Evolutionary conservation across 2,797 vertebrate species (phyloP), one percentile per base, ranked within the genome.

Genomic region (Manis pentadactyla): DNA sequence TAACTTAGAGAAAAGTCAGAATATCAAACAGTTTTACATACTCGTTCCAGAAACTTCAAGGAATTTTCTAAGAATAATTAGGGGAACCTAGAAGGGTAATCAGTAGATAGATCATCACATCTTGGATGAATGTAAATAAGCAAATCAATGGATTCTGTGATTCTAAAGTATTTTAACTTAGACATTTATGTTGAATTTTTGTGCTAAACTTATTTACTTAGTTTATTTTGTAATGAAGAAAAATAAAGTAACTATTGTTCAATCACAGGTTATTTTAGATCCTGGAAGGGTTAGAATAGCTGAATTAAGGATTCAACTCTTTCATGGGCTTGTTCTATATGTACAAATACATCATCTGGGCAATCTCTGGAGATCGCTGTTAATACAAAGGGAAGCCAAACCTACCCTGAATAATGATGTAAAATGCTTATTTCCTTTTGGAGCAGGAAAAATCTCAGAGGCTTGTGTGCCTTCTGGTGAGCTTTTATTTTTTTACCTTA

Each of bases 1-100:
- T 21, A 94, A 85, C 6, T 59, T 37, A 64, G 63, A 90, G 10
- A 89, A 94, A 88, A 84, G 14, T 57, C 7, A 92, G 49, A 89
- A 92, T 55, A 84, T 51, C 31, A 73, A 66, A 29, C 18, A 71
- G 18, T 59, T 39, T 68, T 66, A 64, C 25, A 69, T 49, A 37
- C 10, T 84, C 84, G 27, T 94, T 53, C 19, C 27, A 92, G 13
- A 25, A 78, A 63, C 10, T 81, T 89, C 17, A 49, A 61, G 9
- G 51, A 75, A 29, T 75, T 49, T 57, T 69, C 75, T 64, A 39
- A 39, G 19, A 87, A 23, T 49, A 66, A 57, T 39, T 42, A n/a
- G 27, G 25, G 85, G 6, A 77, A 64, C 17, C 13, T 63, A 64
- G 55, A 71, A 71, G 34, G 14, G 13, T 51, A 53, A 73, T 11